Conservation (phyloP, 30 jellyfish, hydroid and myxozoan species). For the Cassiopea andromeda region DNA sequence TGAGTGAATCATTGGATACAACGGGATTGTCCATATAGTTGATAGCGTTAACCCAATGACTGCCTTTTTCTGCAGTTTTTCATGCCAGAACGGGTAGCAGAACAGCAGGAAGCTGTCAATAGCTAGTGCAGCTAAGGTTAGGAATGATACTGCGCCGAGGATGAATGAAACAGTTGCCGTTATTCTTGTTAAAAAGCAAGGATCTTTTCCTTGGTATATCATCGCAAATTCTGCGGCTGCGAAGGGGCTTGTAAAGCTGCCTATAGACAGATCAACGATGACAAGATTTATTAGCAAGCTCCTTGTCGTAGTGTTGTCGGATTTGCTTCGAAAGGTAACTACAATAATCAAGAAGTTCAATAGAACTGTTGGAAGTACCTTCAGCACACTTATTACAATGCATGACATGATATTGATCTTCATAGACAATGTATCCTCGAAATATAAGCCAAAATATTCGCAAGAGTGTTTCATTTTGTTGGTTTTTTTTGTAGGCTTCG, state of each 20-base stretch:
- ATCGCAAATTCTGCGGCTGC: conserved; percentile 28
- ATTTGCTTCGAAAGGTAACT: not conserved
- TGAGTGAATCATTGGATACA: conserved; percentile 32
- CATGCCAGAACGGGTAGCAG: conserved; percentile 51
- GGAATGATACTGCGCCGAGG: conserved; percentile 34
- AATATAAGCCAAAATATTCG: conserved; percentile 36
- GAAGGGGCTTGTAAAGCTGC: conserved; percentile 48
- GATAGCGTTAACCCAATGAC: not conserved
- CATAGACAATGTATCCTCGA: conserved; percentile 39
- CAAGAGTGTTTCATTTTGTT: conserved; percentile 36
- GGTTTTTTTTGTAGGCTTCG: not conserved
- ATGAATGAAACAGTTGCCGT: conserved; percentile 43
- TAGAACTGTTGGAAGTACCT: conserved; percentile 24
- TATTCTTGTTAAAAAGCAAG: conserved; percentile 26
- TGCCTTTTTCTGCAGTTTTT: conserved; percentile 6
- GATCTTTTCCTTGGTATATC: conserved; percentile 21
- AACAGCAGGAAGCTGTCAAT: conserved; percentile 39
- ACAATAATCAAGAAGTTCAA: conserved; percentile 37
- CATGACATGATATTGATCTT: conserved; percentile 17
- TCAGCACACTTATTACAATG: conserved; percentile 2
- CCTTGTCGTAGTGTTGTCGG: conserved; percentile 27
- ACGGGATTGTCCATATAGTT: conserved; percentile 36
- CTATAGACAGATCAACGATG: conserved; percentile 34
- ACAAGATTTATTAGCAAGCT: conserved; percentile 26
- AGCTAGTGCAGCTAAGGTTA: conserved; percentile 48